Percentiles rank a stretch among this genome's conserved stretches.
phyloP scores from a whole-genome alignment of 2,888 invertebrate species.

The Elysia crispata region DNA sequence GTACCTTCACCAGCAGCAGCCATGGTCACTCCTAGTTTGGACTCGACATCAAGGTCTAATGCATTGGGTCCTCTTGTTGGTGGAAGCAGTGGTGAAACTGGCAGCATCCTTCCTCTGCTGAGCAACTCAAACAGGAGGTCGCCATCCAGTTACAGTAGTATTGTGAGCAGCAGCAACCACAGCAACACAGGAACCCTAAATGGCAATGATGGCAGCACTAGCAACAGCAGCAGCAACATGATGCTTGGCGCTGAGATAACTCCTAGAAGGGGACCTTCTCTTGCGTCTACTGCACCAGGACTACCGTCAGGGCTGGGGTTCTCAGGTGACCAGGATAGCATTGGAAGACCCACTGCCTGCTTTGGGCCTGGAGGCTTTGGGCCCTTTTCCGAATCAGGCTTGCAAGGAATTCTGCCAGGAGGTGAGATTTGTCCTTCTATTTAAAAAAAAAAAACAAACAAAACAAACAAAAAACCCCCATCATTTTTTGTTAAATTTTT shows the following conservation, averaged over 20 bases:
- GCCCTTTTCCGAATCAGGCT: constrained; percentile 59
- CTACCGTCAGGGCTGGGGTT: background rate
- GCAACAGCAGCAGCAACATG: constrained; percentile 50
- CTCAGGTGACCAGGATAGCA: constrained; percentile 7
- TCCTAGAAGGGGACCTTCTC: background rate
- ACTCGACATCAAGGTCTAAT: too few species aligned
- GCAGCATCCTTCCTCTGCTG: too few species aligned
- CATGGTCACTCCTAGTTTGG: constrained; percentile 44
- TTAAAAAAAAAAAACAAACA: too few species aligned
- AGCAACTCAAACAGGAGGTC: background rate
- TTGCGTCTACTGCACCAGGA: background rate
- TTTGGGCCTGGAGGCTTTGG: constrained; percentile 54
- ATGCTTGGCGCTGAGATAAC: background rate
- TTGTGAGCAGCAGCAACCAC: constrained; percentile 67
- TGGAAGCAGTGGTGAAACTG: too few species aligned
- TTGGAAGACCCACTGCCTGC: constrained; percentile 35
- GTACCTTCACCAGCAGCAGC: constrained; percentile 59
- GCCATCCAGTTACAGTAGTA: constrained; percentile 71
- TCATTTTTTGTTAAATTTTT: too few species aligned
- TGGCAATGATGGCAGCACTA: constrained; percentile 16
- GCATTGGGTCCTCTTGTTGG: too few species aligned
- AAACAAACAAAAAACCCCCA: too few species aligned
- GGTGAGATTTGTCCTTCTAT: constrained; percentile 24
- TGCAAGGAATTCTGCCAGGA: constrained; percentile 52
- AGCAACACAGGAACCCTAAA: constrained; percentile 38